Evolutionary conservation across 2,888 invertebrate genomes (phyloP).

Genomic region (Lacanobia wlatinum): DNA sequence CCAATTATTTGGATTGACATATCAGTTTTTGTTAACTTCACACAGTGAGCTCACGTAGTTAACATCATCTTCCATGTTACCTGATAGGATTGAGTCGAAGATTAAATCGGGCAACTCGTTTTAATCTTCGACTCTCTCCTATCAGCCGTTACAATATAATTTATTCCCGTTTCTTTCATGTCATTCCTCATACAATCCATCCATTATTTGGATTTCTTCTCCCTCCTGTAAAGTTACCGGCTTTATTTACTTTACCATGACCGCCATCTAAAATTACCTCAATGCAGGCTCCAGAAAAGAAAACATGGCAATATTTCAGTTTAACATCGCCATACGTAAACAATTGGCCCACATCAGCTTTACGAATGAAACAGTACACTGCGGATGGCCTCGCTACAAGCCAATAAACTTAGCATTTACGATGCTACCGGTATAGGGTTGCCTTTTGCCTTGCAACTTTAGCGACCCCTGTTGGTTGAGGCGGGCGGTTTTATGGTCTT

Average conservation of each 20-base stretch:
- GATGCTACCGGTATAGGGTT: constrained; percentile 32
- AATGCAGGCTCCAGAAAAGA: constrained; percentile 20
- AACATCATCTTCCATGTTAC: no score
- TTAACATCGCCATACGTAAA: constrained; percentile 37
- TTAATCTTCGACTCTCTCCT: no score
- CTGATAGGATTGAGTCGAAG: no score
- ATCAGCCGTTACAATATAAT: no score
- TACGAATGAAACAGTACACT: constrained; percentile 42
- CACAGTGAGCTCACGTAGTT: no score
- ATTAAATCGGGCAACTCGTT: no score
- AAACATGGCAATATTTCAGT: constrained; percentile 33
- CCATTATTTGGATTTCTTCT: no score
- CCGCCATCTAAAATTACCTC: constrained; percentile 15
- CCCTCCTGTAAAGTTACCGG: no score
- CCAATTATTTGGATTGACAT: no score
- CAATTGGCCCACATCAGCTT: constrained; percentile 46
- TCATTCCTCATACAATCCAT: no score
- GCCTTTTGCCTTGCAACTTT: constrained; percentile 10
- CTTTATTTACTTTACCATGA: neutral
- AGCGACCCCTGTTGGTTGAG: constrained; percentile 4
- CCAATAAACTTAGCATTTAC: constrained; percentile 62
- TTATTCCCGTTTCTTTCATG: no score
- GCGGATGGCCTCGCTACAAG: constrained; percentile 45
- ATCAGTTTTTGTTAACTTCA: no score
- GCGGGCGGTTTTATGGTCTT: constrained; percentile 5